Evolutionary conservation across 2,888 invertebrate genomes (phyloP).

Genomic region (Drosophila nr. perissopoda): DNA sequence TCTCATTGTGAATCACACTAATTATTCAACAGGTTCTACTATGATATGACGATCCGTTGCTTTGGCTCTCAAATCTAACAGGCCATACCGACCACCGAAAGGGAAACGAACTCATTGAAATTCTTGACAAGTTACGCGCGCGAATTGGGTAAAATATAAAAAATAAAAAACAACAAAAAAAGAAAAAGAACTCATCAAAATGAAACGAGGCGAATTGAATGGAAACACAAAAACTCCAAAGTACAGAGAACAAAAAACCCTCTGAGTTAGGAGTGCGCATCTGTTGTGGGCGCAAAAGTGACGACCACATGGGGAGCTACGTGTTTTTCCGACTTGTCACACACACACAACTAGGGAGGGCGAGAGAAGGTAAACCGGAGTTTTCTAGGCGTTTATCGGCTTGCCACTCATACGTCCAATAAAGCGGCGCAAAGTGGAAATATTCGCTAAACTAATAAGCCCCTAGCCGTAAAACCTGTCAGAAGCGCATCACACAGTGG

Average conservation of each 20-base stretch:
- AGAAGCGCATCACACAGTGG: conserved; percentile 25
- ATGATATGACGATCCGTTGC: conserved; percentile 35
- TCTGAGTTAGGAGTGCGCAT: conserved; percentile 17
- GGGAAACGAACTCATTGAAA: conserved; percentile 82
- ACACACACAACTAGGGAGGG: neutral
- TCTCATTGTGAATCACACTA: conserved; percentile 41
- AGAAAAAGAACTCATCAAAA: neutral
- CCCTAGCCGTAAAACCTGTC: conserved; percentile 10
- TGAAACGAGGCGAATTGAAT: conserved; percentile 13
- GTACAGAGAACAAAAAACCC: conserved; percentile 7
- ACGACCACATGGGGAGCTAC: conserved; percentile 48
- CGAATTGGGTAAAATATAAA: conserved; percentile 66
- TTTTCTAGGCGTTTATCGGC: conserved; percentile 38
- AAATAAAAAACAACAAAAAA: conserved; percentile 15
- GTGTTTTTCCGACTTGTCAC: conserved; percentile 28
- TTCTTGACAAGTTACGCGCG: conserved; percentile 66
- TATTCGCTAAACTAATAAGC: conserved; percentile 51
- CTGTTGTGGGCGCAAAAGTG: conserved; percentile 14
- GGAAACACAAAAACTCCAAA: conserved; percentile 13
- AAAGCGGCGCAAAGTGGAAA: conserved; percentile 43
- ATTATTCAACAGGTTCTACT: conserved; percentile 71
- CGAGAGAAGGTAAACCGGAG: neutral
- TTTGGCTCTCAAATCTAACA: conserved; percentile 31
- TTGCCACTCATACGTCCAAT: conserved; percentile 40
- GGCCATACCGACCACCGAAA: conserved; percentile 62